Base-by-base conservation (phyloP, 2,113 vertebrate species). In the Calidris pygmaea region DNA sequence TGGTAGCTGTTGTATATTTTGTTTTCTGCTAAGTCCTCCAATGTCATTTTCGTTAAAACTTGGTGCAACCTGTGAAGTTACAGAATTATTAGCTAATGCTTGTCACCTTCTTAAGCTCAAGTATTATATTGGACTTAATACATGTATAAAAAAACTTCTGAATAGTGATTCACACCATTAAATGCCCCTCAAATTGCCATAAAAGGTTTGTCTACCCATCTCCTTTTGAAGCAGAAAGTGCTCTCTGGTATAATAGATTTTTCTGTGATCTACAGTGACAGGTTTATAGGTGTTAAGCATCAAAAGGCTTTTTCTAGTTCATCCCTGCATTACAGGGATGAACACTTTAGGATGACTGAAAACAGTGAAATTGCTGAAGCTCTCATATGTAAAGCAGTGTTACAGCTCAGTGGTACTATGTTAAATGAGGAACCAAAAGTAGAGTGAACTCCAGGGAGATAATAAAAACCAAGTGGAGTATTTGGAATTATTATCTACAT, bases 171-270 rank as follows among this genome's bases (percentile, higher is more conserved):
- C 80, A 93, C 48, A 88, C 81, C 92, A 83, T 87, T 93, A 74
- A 95, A 94, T 76, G 83, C 10, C 41, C 84, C 91, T 43, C 53
- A 89, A 81, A 63, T 91, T 93, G 59, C 59, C 84, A 63, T 96
- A 89, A 95, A 97, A 95, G 67, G 23, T 77, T 94, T 97, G 26
- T 26, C 63, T 89, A 37, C 65, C 35, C 45, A 90, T 91, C 53
- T 94, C 89, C 88, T 87, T 85, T 80, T 93, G 90, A 95, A 97
- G 87, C 88, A 90, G 84, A 89, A 93, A 56, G 26, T 87, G 62
- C 83, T 90, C 52, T 75, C 56, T 84, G 71, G 19, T 72, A 39
- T 95, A 71, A 93, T 83, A 94, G 39, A 86, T 93, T 47, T 47
- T 91, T 91, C 48, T 63, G 19, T 85, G 50, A 93, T 77, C 90